These are phyloP conservation scores for Drosophila nigritarsus DNA, from an alignment of 2,888 invertebrate genomes.

Conservation along the genomic window DNA sequence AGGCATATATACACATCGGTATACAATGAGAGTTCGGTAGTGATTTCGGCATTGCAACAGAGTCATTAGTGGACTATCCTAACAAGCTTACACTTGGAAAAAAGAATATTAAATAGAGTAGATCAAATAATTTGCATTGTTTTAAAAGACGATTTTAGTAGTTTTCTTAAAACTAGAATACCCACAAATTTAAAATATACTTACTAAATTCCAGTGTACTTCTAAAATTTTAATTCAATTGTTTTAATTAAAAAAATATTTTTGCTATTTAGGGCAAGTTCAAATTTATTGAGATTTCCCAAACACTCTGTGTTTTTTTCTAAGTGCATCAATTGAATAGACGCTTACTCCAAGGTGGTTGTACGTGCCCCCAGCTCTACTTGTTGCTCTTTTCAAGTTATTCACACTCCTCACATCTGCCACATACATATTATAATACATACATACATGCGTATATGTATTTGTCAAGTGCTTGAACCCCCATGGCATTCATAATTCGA, in stretches of 20 bases:
- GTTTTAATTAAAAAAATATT: not conserved
- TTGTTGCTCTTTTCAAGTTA: conserved; percentile 13
- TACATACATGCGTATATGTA: not conserved
- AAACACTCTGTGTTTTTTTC: not conserved
- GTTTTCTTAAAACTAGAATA: not conserved
- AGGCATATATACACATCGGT: conserved; percentile 21
- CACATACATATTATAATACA: not conserved
- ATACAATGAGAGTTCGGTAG: conserved; percentile 62
- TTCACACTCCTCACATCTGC: conserved; percentile 14
- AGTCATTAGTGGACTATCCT: conserved; percentile 66
- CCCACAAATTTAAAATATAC: not conserved
- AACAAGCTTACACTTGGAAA: conserved; percentile 43
- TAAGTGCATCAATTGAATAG: conserved; percentile 14
- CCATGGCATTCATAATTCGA: conserved; percentile 65
- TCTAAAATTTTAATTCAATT: too few relatives aligned
- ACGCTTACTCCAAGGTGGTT: conserved; percentile 14
- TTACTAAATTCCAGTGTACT: not conserved
- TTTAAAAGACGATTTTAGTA: not conserved
- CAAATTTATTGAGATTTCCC: not conserved
- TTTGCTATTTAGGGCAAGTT: not conserved
- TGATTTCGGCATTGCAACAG: conserved; percentile 42
- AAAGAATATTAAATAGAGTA: not conserved
- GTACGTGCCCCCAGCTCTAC: not conserved
- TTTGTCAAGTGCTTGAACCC: conserved; percentile 30
- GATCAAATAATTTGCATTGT: accelerated